Conservation (phyloP, 2,113 vertebrate species). For the Rhabdomys dilectus region DNA sequence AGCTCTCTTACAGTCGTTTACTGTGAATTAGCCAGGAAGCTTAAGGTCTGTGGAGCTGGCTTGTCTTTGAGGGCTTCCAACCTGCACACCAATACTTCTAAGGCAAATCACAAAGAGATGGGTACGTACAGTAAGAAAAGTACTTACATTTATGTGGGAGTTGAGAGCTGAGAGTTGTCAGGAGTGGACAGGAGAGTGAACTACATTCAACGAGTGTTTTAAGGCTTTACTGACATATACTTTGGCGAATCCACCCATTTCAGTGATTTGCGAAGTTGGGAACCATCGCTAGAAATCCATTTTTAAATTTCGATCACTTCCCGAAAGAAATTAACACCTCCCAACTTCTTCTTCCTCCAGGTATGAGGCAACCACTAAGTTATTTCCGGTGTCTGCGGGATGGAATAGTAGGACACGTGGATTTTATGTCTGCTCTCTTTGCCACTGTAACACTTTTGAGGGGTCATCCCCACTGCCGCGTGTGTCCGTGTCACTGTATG, state of each 20-base stretch:
- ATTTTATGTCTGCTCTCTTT: background rate
- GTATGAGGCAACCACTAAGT: background rate
- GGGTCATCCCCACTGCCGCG: background rate
- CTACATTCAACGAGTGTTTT: background rate
- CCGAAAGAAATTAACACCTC: background rate
- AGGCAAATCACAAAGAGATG: background rate
- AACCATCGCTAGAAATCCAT: background rate
- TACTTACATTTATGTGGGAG: background rate
- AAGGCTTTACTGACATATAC: background rate
- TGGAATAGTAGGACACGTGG: background rate
- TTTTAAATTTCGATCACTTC: background rate
- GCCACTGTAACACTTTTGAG: background rate
- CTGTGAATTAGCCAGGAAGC: background rate
- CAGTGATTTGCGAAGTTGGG: background rate
- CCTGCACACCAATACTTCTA: background rate
- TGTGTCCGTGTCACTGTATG: background rate
- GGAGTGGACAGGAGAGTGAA: background rate
- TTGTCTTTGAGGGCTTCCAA: background rate
- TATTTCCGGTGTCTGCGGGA: background rate
- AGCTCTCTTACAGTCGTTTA: background rate
- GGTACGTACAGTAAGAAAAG: background rate
- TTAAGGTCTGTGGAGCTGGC: background rate
- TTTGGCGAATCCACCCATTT: background rate
- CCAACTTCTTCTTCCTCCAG: background rate
- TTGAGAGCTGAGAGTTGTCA: background rate